Evolutionary conservation across 1,140 invertebrate species (phyloP), one percentile per base, ranked within the genome.

Genomic region (Heterodera schachtii): DNA sequence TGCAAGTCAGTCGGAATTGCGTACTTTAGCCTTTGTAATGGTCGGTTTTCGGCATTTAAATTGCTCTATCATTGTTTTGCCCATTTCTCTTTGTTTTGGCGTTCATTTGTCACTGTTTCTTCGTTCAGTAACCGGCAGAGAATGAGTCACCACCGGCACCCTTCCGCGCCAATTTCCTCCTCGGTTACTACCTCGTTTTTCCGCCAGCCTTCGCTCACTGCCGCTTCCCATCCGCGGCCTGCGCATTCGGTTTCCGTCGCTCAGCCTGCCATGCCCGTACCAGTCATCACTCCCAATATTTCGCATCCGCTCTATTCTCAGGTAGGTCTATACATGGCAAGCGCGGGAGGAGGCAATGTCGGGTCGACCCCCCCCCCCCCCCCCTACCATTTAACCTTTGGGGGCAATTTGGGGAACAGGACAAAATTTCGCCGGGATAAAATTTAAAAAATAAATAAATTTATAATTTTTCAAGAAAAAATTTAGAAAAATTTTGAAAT

Each of bases 241-340:
- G 19, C 69, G 64, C 6, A 21, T 67, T 9, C 66, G 43, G 44
- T 64, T 67, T 44, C 70, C 73, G 41, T 47, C 52, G 47, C 70
- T 44, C 77, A 78, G 21, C 49, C 77, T n/a, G 77, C 31, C 4
- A 71, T 78, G 57, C 77, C 77, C 3, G 64, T 69, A 46, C n/a
- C 70, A 19, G 66, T 78, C 47, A 78, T 70, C 47, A 60, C 75
- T 49, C 64, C 77, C 21, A 78, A 78, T 21, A 43, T 69, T 69
- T 78, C 77, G 21, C 66, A 69, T 69, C 77, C 77, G 0, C 70
- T 78, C 46, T 78, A 78, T 69, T 78, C 77, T 8, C 77, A 78
- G 70, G 77, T 66, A 44, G 21, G 77, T 11, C 70, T 78, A 71
- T 69, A 19, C 52, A 21, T 47, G 49, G 19, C 11, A 66, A 46